Evolutionary conservation across 2,888 invertebrate species (phyloP).

Genomic region (Leptopilina syphax): DNA sequence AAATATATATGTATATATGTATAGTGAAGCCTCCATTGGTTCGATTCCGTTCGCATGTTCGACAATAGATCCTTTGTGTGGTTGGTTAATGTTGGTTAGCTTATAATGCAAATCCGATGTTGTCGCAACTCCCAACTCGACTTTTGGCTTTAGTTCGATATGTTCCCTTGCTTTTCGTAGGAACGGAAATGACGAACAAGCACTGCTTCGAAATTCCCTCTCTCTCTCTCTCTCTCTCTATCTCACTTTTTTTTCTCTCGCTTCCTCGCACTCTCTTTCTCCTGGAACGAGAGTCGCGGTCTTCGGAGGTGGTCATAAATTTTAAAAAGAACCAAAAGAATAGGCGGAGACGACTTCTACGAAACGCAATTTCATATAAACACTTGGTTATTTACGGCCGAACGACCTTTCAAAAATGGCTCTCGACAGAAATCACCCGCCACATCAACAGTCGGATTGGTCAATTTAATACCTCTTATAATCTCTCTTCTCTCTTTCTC

Average conservation of each 20-base stretch:
- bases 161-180: slow-evolving; percentile 37
- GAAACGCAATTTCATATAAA: slow-evolving; percentile 70
- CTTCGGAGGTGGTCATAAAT: slow-evolving; percentile 64
- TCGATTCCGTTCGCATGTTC: slow-evolving; percentile 36
- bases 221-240: neutral
- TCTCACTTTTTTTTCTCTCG: no score
- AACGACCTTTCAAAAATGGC: slow-evolving; percentile 50
- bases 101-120: slow-evolving; percentile 41
- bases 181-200: slow-evolving; percentile 40
- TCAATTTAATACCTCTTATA: slow-evolving; percentile 48
- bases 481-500: no score
- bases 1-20: neutral
- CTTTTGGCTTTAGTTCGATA: slow-evolving; percentile 28
- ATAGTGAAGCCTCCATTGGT: slow-evolving; percentile 32
- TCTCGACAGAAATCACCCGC: slow-evolving; percentile 46
- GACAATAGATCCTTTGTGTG: slow-evolving; percentile 40
- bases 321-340: slow-evolving; percentile 56
- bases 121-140: slow-evolving; percentile 29
- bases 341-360: slow-evolving; percentile 60
- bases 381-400: slow-evolving; percentile 67
- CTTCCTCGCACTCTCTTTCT: slow-evolving; percentile 20
- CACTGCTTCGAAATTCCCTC: slow-evolving; percentile 17
- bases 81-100: slow-evolving; percentile 40
- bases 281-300: slow-evolving; percentile 45
- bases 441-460: slow-evolving; percentile 46